These are phyloP conservation scores for Drosophila parthenogenetica DNA, from an alignment of 2,888 invertebrate species.

Conservation along the genomic window DNA sequence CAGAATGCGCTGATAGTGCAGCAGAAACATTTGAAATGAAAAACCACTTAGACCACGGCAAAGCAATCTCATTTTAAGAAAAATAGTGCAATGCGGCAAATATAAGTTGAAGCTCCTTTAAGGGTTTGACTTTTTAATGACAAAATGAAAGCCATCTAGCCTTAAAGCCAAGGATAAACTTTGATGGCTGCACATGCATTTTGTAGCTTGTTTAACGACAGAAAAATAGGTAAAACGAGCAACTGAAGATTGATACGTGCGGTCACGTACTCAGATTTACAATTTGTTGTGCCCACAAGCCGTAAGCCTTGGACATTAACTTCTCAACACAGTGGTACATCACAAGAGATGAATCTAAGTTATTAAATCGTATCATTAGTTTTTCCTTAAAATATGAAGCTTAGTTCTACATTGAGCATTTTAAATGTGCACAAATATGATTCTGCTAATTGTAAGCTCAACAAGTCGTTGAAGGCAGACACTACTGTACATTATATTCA, in stretches of 20 bases:
- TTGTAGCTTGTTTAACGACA: conserved; percentile 68
- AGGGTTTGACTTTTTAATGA: conserved; percentile 48
- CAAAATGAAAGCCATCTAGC: conserved; percentile 36
- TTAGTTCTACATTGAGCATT: not conserved
- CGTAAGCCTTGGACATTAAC: conserved; percentile 15
- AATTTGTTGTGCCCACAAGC: conserved; percentile 61
- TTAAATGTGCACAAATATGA: not conserved
- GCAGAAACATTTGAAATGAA: conserved; percentile 60
- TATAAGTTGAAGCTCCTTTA: conserved; percentile 25
- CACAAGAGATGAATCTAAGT: not conserved
- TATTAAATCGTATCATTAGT: not conserved
- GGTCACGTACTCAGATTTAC: conserved; percentile 65
- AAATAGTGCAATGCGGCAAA: conserved; percentile 33
- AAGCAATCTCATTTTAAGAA: conserved; percentile 55
- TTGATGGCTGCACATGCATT: conserved; percentile 69
- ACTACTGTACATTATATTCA: conserved; percentile 33
- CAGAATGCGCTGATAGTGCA: conserved; percentile 29
- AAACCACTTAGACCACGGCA: conserved; percentile 73
- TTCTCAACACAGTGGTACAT: not conserved
- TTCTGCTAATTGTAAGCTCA: not conserved
- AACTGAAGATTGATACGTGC: conserved; percentile 41
- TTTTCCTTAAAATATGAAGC: too few species aligned
- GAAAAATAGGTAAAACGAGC: conserved; percentile 57
- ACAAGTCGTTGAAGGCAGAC: conserved; percentile 1
- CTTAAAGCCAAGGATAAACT: conserved; percentile 36